Conservation (phyloP, 2,797 vertebrate species). For the Chloroceryle inda region DNA sequence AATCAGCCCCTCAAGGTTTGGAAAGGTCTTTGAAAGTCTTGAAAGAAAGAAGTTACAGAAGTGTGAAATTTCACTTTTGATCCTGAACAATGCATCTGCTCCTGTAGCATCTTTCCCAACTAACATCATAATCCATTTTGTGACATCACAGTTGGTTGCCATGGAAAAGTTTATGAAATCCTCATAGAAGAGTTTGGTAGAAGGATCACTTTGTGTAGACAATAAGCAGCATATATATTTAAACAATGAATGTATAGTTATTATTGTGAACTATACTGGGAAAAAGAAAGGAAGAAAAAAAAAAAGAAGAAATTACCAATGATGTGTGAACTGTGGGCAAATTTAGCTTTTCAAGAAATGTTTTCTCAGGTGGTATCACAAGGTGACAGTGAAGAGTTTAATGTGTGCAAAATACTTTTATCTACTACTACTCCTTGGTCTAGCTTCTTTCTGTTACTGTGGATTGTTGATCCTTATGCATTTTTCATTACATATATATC, state of each 20-base stretch:
- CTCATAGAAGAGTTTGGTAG: neutral
- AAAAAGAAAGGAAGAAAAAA: neutral
- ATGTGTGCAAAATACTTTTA: neutral
- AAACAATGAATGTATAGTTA: neutral
- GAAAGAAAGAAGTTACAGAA: conserved; percentile 7
- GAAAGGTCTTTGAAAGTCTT: conserved; percentile 4
- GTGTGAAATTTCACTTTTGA: neutral
- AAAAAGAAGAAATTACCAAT: neutral
- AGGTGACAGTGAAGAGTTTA: neutral
- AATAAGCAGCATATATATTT: neutral
- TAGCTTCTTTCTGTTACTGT: neutral
- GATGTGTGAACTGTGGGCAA: neutral
- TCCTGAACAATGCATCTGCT: neutral
- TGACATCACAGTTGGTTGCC: conserved; percentile 29
- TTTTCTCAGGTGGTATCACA: neutral
- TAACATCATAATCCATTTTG: conserved; percentile 36
- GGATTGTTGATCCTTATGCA: neutral
- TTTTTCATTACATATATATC: neutral
- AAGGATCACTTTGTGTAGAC: neutral
- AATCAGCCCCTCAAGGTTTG: neutral
- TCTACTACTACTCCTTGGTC: neutral
- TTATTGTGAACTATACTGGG: neutral
- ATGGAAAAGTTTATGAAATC: neutral
- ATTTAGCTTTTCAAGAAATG: neutral
- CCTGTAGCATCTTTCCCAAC: neutral